Conservation (phyloP, 2,888 invertebrate species). For the Drosophila lacicola region DNA sequence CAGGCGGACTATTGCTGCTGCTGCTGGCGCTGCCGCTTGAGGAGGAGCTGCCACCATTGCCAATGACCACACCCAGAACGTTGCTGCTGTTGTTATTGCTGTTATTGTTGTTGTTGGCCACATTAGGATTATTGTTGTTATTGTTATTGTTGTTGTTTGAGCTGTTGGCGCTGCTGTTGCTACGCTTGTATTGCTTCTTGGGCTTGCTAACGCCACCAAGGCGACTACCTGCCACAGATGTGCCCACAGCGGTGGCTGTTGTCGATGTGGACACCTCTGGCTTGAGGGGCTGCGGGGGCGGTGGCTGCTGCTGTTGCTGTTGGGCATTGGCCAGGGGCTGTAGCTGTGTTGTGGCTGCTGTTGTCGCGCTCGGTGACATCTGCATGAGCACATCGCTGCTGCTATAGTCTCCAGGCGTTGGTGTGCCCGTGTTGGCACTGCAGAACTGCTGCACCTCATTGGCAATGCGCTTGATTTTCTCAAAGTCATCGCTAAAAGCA, state of each 20-base stretch:
- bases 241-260: slow-evolving; percentile 14
- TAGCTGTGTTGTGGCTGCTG: slow-evolving; percentile 49
- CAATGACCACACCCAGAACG: slow-evolving; percentile 67
- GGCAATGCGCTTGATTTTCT: slow-evolving; percentile 93
- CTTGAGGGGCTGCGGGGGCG: slow-evolving; percentile 51
- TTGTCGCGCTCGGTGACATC: slow-evolving; percentile 83
- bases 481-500: slow-evolving; percentile 90
- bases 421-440: slow-evolving; percentile 80
- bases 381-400: slow-evolving; percentile 83
- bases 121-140: slow-evolving; percentile 75
- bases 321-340: slow-evolving; percentile 62
- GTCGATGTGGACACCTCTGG: slow-evolving; percentile 87
- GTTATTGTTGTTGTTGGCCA: slow-evolving; percentile 61
- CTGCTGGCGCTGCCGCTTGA: slow-evolving; percentile 73
- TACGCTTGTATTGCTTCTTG: slow-evolving; percentile 90
- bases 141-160: slow-evolving; percentile 86
- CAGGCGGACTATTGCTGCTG: slow-evolving; percentile 81
- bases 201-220: slow-evolving; percentile 86
- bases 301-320: slow-evolving; percentile 47
- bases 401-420: slow-evolving; percentile 82
- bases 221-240: slow-evolving; percentile 28
- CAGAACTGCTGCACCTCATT: slow-evolving; percentile 92
- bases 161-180: slow-evolving; percentile 82
- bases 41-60: slow-evolving; percentile 70
- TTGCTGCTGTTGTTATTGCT: slow-evolving; percentile 58